Conservation (phyloP, 1,140 invertebrate genomes). For the Tetramorium parvispinum region DNA sequence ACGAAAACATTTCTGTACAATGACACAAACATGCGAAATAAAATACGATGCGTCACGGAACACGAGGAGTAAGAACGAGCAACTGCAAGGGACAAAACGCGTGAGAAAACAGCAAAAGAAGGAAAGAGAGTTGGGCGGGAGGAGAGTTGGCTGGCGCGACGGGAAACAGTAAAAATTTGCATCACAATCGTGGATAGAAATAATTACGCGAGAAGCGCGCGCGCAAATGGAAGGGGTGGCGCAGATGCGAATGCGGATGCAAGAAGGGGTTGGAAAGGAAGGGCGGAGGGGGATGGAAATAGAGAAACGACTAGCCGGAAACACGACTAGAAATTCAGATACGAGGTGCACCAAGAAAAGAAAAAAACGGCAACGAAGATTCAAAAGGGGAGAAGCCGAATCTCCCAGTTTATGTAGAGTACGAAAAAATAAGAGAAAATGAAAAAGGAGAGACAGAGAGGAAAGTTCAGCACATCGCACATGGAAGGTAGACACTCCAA, state of each 20-base stretch:
- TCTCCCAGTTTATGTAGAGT: conserved; percentile 17
- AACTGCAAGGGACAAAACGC: conserved; percentile 26
- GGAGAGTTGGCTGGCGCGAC: conserved; percentile 60
- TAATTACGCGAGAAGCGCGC: conserved; percentile 83
- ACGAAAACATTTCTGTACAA: background rate
- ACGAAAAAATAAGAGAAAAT: background rate
- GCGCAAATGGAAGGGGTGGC: conserved; percentile 69
- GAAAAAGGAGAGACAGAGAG: background rate
- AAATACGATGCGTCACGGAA: conserved; percentile 32
- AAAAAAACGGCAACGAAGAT: background rate
- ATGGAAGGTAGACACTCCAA: conserved; percentile 13
- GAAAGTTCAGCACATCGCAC: conserved; percentile 3
- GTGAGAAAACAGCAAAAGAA: conserved; percentile 61
- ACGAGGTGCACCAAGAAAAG: conserved; percentile 43
- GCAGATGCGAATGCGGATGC: conserved; percentile 69
- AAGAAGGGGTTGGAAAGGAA: conserved; percentile 33
- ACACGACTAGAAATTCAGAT: conserved; percentile 81
- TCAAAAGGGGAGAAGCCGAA: conserved; percentile 41
- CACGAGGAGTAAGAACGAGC: conserved; percentile 4
- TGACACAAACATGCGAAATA: conserved; percentile 30
- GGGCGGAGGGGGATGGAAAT: background rate
- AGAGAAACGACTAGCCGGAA: conserved; percentile 66
- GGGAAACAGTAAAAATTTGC: conserved; percentile 84
- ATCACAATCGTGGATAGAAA: conserved; percentile 84
- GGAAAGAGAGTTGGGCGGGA: conserved; percentile 67